Evolutionary conservation across 2,113 vertebrate genomes (phyloP), one percentile per base, ranked within the genome.

Genomic region (Ptilonorhynchus violaceus): DNA sequence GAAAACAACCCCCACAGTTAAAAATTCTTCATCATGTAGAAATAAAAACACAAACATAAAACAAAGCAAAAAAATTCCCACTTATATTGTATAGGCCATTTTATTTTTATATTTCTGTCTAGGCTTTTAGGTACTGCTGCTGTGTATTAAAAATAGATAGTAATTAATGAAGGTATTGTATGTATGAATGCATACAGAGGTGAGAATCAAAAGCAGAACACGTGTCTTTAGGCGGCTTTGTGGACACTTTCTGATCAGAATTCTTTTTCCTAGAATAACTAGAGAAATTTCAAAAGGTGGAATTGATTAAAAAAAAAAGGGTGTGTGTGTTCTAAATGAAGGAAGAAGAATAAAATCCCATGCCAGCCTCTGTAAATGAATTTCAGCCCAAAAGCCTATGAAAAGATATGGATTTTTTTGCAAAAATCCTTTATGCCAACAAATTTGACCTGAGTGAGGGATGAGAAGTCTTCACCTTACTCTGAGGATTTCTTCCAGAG

Each of bases 61-160:
- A 4, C 11, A 69, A 68, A 85, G 15, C 5, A 70, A 63, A n/a
- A 11, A 2, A 6, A 1, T 4, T 3, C 5, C 4, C n/a, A 52
- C 2, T 67, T 58, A 31, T 3, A 69, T n/a, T 88, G 15, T 20
- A 33, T 2, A 4, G 35, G 49, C 15, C 9, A 56, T 47, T 52
- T 85, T 9, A 56, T 19, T 82, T 87, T 85, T 46, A 52, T 56
- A 49, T 31, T 86, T 60, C 27, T 83, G 14, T 33, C 35, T 22
- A 24, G 49, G 39, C 6, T 37, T 75, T 70, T 42, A 55, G 30
- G 30, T 50, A 73, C 15, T 22, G 70, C 66, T 56, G 11, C 44
- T 1, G 0, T 58, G 14, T 47, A 77, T n/a, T 58, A 49, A 79
- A 85, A 33, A 41, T 27, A 44, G 0, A 3, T 6, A 68, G 35